phyloP scores from a whole-genome alignment of 2,113 vertebrate species.

The Rhinoderma darwinii region DNA sequence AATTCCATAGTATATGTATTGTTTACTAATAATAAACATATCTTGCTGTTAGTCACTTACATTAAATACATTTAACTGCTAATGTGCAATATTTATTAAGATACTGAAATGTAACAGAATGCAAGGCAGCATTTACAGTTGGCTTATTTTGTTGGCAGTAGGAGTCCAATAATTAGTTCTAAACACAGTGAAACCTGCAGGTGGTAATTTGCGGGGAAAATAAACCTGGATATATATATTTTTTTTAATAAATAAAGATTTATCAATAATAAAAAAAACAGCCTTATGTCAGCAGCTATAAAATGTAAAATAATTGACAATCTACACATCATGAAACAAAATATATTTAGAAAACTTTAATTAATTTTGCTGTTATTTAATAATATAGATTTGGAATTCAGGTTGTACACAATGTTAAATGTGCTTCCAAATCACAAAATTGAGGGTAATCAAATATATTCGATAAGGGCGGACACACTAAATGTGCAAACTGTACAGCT shows the following conservation, averaged over 20 bases:
- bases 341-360: no score
- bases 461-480: no score
- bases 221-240: constrained; percentile 17
- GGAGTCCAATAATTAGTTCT: not conserved
- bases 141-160: constrained; percentile 25
- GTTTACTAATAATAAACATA: not conserved
- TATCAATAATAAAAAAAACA: not conserved
- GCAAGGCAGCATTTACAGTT: constrained; percentile 1
- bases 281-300: no score
- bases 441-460: no score
- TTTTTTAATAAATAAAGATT: not conserved
- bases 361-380: no score
- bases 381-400: no score
- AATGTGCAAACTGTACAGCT: no score
- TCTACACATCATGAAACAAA: no score
- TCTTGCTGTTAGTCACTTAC: not conserved
- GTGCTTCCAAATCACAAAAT: no score
- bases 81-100: not conserved
- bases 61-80: not conserved
- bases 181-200: not conserved
- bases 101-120: constrained; percentile 12
- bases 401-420: no score
- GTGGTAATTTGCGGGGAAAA: not conserved
- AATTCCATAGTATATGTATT: not conserved
- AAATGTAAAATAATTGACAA: no score